Conservation (phyloP, 2,888 invertebrate species). For the Ephialtes manifestator region DNA sequence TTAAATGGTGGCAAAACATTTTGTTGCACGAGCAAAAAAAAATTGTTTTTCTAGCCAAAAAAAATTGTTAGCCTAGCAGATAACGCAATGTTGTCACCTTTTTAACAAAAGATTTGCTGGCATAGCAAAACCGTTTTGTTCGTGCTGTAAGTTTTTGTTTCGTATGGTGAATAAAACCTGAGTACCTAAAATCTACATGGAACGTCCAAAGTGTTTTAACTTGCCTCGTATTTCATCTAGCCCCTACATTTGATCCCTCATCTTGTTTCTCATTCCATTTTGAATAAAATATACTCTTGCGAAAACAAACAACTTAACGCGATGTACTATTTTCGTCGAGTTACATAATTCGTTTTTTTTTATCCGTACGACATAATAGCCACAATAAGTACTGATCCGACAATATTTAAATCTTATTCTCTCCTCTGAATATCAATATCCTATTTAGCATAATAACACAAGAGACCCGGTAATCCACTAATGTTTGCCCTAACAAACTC, state of each 20-base stretch:
- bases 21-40: no score
- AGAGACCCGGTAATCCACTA: conserved; percentile 64
- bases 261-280: conserved; percentile 18
- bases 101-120: no score
- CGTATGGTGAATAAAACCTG: no score
- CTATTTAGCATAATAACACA: conserved; percentile 54
- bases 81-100: no score
- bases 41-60: no score
- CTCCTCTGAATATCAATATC: conserved; percentile 60
- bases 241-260: conserved; percentile 27
- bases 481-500: conserved; percentile 68
- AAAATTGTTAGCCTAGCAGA: no score
- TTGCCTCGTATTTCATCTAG: no score
- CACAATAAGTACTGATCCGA: conserved; percentile 17
- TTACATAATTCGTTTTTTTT: neutral
- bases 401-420: conserved; percentile 57
- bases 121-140: no score
- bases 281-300: neutral
- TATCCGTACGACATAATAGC: conserved; percentile 6
- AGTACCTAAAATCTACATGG: no score
- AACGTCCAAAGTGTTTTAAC: no score
- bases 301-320: neutral
- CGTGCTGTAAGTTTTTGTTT: neutral
- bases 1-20: no score
- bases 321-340: neutral